phyloP scores from a whole-genome alignment of 2,797 vertebrate species.

The Oceanodroma leucorhoa region DNA sequence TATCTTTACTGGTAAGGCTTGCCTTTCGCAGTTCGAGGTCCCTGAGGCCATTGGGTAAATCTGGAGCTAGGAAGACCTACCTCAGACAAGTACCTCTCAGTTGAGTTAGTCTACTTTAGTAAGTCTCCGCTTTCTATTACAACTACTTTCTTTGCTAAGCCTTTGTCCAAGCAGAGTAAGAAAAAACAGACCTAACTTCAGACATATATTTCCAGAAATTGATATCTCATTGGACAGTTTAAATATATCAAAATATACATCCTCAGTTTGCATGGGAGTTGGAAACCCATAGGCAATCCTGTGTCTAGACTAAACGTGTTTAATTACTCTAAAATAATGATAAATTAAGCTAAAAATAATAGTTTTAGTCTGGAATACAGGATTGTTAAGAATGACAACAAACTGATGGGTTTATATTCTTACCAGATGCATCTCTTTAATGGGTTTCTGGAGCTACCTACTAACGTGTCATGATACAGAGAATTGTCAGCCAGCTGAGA shows the following conservation, averaged over 20 bases:
- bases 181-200: neutral
- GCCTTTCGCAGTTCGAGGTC: neutral
- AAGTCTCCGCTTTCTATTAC: neutral
- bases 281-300: accelerated
- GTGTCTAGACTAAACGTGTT: neutral
- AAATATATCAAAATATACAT: neutral
- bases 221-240: neutral
- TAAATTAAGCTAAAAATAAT: neutral
- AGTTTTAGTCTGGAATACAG: neutral
- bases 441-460: neutral
- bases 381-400: neutral
- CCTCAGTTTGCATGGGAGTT: neutral
- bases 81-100: neutral
- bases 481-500: neutral
- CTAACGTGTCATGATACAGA: accelerated
- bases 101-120: neutral
- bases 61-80: neutral
- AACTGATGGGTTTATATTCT: neutral
- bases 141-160: neutral
- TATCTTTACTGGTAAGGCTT: neutral
- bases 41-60: neutral
- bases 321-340: neutral
- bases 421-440: neutral
- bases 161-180: neutral
- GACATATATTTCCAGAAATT: neutral